Base-by-base conservation (phyloP, 2,797 vertebrate species). In the Argentina silus region DNA sequence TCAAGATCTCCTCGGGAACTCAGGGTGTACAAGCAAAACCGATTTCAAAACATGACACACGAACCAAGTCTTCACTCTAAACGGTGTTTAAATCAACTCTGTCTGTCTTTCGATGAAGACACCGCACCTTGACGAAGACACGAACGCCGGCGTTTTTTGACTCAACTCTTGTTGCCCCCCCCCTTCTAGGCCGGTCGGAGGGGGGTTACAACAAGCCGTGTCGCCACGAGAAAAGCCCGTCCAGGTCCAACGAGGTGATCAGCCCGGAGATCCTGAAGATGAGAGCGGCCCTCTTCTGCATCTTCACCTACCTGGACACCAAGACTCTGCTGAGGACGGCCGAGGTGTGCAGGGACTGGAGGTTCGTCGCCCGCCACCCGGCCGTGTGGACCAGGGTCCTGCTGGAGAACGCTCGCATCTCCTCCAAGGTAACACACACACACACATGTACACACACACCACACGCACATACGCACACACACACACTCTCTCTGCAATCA, bases 261-360 rank as follows among this genome's bases (percentile, higher is more conserved):
- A 98, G 97, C 87, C 97, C 98, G 0, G 98, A 99, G 91, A 95
- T 98, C 81, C 95, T 99, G 83, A 99, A 99, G 92, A 99, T 98
- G 96, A 86, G 98, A 0, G 98, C 97, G 0, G 97, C 97, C 0
- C 94, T 99, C 3, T 99, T 99, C 92, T 99, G 97, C 81, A 98
- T 99, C 93, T 99, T 99, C 92, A 99, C 97, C 74, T 99, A 99
- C 90, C 89, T 99, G 91, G 97, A 99, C 83, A 98, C 95, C 1
- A 96, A 96, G 90, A 98, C 97, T 0, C 91, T 99, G 73, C 92
- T 99, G 83, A 92, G 95, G 19, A 95, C 95, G 0, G 97, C 97
- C 0, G 97, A 98, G 88, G 97, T 98, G 74, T 98, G 96, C 91
- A 94, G 95, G 11, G 96, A 98, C 92, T 99, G 98, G 97, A 97